These are phyloP conservation scores for Nematostella vectensis DNA, from an alignment of 92 coral and sea anemone genomes.

Conservation along the genomic window DNA sequence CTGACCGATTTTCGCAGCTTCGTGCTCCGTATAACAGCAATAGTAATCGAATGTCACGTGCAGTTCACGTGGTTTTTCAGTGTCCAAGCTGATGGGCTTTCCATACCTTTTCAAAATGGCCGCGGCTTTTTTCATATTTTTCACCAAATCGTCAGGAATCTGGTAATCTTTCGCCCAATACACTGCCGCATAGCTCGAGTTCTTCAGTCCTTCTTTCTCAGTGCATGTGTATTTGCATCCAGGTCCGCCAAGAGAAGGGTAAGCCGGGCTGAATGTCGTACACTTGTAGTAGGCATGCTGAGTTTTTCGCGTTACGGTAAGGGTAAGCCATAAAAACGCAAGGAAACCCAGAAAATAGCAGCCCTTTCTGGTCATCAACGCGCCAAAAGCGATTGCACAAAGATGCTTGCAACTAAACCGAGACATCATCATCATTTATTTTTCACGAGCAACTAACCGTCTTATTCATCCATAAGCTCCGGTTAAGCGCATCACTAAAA, in stretches of 20 bases:
- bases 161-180: background rate
- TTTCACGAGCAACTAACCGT: too few species aligned
- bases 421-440: too few species aligned
- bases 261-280: background rate
- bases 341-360: too few species aligned
- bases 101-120: slow-evolving; percentile 3
- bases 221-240: background rate
- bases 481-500: too few species aligned
- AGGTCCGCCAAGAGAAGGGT: background rate
- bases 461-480: too few species aligned
- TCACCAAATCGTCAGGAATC: background rate
- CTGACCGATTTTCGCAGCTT: slow-evolving; percentile 30
- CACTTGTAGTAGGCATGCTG: too few species aligned
- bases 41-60: slow-evolving; percentile 45
- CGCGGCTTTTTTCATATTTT: background rate
- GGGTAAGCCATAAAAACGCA: too few species aligned
- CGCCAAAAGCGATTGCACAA: too few species aligned
- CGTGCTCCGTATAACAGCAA: slow-evolving; percentile 36
- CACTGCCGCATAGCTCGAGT: background rate
- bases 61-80: slow-evolving; percentile 18
- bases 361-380: too few species aligned
- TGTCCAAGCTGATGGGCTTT: slow-evolving; percentile 24
- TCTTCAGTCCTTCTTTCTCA: background rate
- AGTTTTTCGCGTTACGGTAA: too few species aligned
- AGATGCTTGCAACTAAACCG: too few species aligned